Evolutionary conservation across 2,797 vertebrate genomes (phyloP), one percentile per base, ranked within the genome.

Genomic region (Chrysocyon brachyurus): DNA sequence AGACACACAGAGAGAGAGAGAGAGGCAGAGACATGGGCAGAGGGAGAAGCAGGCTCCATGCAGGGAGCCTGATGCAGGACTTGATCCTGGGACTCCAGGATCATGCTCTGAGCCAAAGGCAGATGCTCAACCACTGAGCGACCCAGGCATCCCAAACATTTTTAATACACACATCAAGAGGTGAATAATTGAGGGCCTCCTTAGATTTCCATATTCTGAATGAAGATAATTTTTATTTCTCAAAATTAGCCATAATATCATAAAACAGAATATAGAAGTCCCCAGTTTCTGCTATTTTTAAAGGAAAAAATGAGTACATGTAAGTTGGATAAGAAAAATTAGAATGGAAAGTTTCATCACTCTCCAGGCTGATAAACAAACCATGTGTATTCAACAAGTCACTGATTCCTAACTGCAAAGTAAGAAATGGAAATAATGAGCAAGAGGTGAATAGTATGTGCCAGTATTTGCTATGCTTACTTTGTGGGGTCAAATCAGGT

Each of bases 391-490:
- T 82, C 40, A 63, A 86, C 24, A 85, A 79, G 0, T 15, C 22
- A 85, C 28, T 77, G 36, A 59, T 77, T 72, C 12, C 73, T 86
- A 82, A 73, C 12, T 78, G 17, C 16, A 83, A 84, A 86, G 61
- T 40, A 90, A 90, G 36, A 85, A 57, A 82, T 56, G 75, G 52
- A 70, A 97, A 77, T 68, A 87, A 83, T 3, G 16, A 92, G 57
- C 49, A 75, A 87, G 56, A 86, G 9, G 36, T 26, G 26, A 82
- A 7, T 82, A 66, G 28, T 59, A 21, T 46, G 77, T 52, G 19
- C 56, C 19, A 64, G 82, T 77, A 40, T 73, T 57, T 70, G n/a
- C 68, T 77, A 28, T 28, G 31, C 56, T 70, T 10, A 46, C 40
- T 92, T 36, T 75, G 63, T 83, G 73, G 84, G 12, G 49, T n/a